Conservation (phyloP, 2,113 vertebrate genomes). For the Corythornis cristatus region DNA sequence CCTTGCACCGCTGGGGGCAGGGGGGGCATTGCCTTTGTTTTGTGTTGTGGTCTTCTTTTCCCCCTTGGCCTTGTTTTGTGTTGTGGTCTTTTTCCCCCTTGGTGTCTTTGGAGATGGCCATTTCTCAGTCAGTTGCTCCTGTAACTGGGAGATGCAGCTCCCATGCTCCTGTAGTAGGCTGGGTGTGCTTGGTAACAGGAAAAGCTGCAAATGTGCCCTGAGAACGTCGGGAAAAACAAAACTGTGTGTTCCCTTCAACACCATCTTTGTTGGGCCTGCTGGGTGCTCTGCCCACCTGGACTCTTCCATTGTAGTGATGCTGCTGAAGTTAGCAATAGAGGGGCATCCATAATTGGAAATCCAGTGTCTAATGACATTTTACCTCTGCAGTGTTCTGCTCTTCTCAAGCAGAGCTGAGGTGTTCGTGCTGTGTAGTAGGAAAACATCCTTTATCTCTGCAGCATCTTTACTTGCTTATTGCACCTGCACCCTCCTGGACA, state of each 20-base stretch:
- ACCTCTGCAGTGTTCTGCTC: not conserved
- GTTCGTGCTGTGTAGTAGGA: not conserved
- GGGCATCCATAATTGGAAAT: not conserved
- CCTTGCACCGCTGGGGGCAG: not conserved
- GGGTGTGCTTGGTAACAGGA: not conserved
- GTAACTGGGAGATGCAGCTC: not conserved
- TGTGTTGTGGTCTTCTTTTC: not conserved
- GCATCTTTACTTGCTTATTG: not conserved
- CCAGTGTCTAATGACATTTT: not conserved
- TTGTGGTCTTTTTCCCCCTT: not conserved
- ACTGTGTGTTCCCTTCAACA: not conserved
- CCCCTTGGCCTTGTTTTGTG: not conserved
- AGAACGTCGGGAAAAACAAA: not conserved
- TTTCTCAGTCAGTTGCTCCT: not conserved
- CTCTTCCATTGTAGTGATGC: not conserved
- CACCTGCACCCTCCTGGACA: not conserved
- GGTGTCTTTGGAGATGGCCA: not conserved
- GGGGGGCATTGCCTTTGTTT: fast-evolving
- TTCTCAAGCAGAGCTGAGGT: not conserved
- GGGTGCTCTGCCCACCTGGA: not conserved
- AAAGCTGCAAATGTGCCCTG: not conserved
- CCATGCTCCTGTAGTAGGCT: not conserved
- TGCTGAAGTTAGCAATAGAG: not conserved
- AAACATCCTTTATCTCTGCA: not conserved
- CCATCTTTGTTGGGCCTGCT: not conserved